Percentiles rank a stretch among this genome's conserved stretches.
phyloP scores from a whole-genome alignment of 1,140 invertebrate species.

The Dicyema japonicum region DNA sequence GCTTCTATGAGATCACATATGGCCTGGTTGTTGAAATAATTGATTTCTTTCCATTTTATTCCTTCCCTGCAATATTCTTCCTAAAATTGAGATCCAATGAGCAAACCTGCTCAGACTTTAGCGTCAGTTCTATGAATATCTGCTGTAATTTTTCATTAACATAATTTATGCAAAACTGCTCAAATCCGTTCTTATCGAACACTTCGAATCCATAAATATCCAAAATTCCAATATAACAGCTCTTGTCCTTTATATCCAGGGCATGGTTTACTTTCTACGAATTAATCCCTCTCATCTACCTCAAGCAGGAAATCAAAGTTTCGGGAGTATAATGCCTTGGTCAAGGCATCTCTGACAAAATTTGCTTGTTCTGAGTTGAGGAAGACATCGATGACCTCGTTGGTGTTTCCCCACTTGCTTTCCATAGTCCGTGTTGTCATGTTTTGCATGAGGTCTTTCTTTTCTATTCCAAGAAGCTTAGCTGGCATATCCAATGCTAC shows the following conservation, averaged over 20 bases:
- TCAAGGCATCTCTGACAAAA: constrained; percentile 31
- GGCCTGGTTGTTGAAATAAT: constrained; percentile 40
- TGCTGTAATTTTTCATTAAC: constrained; percentile 49
- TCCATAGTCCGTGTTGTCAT: constrained; percentile 32
- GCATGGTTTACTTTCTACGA: constrained; percentile 19
- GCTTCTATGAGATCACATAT: constrained; percentile 33
- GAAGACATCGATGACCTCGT: constrained; percentile 20
- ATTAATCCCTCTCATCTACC: no score
- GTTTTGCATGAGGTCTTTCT: constrained; percentile 27
- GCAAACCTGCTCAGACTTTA: constrained; percentile 33
- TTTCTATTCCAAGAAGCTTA: constrained; percentile 29
- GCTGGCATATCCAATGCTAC: constrained; percentile 32
- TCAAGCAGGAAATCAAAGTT: constrained; percentile 36
- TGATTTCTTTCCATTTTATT: constrained; percentile 36
- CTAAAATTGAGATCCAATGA: constrained; percentile 22
- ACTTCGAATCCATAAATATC: constrained; percentile 36
- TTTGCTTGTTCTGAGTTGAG: constrained; percentile 32
- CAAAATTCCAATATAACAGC: constrained; percentile 25
- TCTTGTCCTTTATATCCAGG: constrained; percentile 7
- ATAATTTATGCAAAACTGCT: constrained; percentile 70
- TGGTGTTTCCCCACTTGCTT: constrained; percentile 33
- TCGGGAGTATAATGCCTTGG: constrained; percentile 33
- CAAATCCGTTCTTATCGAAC: constrained; percentile 34
- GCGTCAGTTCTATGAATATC: constrained; percentile 38
- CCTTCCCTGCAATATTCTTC: constrained; percentile 38